Percentiles rank a stretch among this genome's conserved stretches.
Evolutionary conservation across 2,113 vertebrate species (phyloP).

Genomic region (Microcebus murinus): DNA sequence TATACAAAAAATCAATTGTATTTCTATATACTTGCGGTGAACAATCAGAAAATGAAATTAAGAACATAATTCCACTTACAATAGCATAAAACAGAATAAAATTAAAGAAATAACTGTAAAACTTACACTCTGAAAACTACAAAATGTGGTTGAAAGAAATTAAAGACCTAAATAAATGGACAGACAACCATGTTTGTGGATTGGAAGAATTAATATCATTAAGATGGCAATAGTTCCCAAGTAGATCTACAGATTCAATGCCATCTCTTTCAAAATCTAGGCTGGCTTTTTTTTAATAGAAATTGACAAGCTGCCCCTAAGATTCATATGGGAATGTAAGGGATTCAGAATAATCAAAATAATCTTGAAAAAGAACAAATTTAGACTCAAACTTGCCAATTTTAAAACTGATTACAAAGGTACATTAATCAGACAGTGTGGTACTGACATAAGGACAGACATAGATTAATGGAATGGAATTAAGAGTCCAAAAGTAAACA

Average conservation of each 20-base stretch:
- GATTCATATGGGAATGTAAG: background rate
- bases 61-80: background rate
- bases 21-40: background rate
- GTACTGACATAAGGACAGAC: background rate
- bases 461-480: background rate
- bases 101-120: constrained; percentile 28
- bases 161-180: background rate
- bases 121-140: background rate
- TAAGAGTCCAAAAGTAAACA: background rate
- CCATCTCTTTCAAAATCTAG: background rate
- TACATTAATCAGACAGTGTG: background rate
- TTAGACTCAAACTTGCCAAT: background rate
- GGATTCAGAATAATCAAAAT: background rate
- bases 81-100: constrained; percentile 22
- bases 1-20: background rate
- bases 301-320: background rate
- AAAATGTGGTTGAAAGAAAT: constrained; percentile 16
- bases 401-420: constrained; percentile 20
- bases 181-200: background rate
- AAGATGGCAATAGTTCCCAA: background rate
- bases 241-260: background rate
- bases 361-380: constrained; percentile 30
- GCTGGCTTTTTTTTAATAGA: background rate
- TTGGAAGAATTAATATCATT: background rate
- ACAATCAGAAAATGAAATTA: constrained; percentile 8